Base-by-base conservation (phyloP, 23 tunicate species). In the Diplosoma virens region DNA sequence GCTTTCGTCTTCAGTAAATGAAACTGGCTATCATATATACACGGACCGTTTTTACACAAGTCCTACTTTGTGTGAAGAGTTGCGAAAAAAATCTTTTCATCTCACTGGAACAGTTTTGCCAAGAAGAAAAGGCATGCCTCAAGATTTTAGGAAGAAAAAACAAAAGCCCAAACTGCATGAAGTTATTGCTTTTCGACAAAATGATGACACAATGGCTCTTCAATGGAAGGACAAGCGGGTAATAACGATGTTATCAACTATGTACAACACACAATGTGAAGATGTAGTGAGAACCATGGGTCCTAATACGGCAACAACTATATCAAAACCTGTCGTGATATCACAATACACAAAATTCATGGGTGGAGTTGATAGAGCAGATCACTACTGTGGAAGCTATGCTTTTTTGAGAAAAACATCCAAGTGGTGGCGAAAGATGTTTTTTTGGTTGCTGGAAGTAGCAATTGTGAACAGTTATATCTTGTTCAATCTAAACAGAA, bases 171-270 rank as follows among this genome's bases (percentile, higher is more conserved):
- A 63, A 63, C 70, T 25, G 70, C 70, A 63, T 63, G 70, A 63
- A 63, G 70, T 63, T 63, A 36, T 63, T 3, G 35, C 70, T 27
- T 30, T 63, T 16, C 26, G 70, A 29, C 26, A 63, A 63, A 29
- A 63, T 63, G 36, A 63, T 30, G 36, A 63, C 33, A 30, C 30
- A 29, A 63, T 63, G 70, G 70, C 70, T 63, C 70, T 63, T 4
- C 70, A 63, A 63, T 63, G 70, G 70, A 63, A 63, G 35, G 70
- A 63, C 70, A 63, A 63, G 20, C 70, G 70, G 14, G 70, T 63
- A 36, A 36, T 63, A 63, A 63, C 70, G 20, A 63, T 63, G 70
- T 29, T 63, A 20, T 63, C 70, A 63, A 25, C 70, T 7, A 36
- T 30, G 20, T 63, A 25, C 14, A 63, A 63, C 20, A 29, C 35